Evolutionary conservation across 2,113 vertebrate genomes (phyloP), one percentile per base, ranked within the genome.

Genomic region (Gila orcuttii): DNA sequence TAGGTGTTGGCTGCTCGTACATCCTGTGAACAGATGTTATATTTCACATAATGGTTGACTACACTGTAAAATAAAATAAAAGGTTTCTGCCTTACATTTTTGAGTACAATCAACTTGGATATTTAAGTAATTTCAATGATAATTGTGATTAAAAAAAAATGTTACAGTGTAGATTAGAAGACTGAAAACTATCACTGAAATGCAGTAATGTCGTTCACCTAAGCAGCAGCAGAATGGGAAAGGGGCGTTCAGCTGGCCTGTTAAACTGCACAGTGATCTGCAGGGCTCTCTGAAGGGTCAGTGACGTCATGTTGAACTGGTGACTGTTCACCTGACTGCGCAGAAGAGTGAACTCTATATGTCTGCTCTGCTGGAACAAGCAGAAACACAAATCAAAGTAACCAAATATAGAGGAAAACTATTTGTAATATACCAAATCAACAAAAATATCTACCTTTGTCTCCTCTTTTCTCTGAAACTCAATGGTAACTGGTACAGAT

Each of bases 221-320:
- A 77, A 96, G 90, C 59, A 97, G 92, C 75, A 97, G 33, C 91
- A 95, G 86, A 89, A 97, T 57, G 4, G 96, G 96, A 91, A 97
- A 96, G 0, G 89, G 33, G 28, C 86, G 92, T 19, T 52, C 57
- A 4, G 21, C 9, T 0, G 91, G 90, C 6, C 75, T 88, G 0
- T 12, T 91, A 89, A 96, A 96, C 10, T 78, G 69, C 31, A 96
- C 83, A 4, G 68, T 92, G 68, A 97, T 89, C 87, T 93, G 94
- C 19, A 96, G 75, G 25, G 92, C 90, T 71, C 92, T 93, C 42
- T 89, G 91, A 76, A 93, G 85, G 50, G 89, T 91, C 59, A 91
- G 87, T 13, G 93, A 88, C 75, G 87, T 94, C 59, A 95, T 89
- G 25, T 85, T 89, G 81, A 97, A 95, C 85, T 85, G 90, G 86